These are phyloP conservation scores for rat (Rattus norvegicus) DNA, from an alignment of 2,113 vertebrate genomes.

Conservation along the genomic window DNA sequence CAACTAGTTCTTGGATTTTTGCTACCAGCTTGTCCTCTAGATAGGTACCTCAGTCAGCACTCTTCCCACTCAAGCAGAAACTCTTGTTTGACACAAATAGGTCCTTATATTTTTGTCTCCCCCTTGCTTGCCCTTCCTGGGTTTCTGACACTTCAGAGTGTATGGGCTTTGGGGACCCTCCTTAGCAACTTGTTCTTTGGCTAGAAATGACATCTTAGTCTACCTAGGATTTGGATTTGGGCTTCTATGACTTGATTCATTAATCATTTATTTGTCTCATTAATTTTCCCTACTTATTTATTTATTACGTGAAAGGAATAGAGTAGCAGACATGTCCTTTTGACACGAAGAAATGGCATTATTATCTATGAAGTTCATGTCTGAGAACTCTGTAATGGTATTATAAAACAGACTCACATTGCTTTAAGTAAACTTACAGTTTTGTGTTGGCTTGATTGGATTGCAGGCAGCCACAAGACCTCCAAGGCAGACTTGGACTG, in stretches of 20 bases:
- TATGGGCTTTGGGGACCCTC: not conserved
- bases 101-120: not conserved
- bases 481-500: not conserved
- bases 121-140: not conserved
- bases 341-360: not conserved
- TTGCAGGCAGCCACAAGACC: not conserved
- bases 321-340: not conserved
- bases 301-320: slow-evolving; percentile 21
- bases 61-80: not conserved
- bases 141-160: not conserved
- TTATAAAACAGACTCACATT: not conserved
- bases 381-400: not conserved
- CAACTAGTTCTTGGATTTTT: not conserved
- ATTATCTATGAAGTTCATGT: not conserved
- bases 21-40: not conserved
- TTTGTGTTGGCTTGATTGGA: not conserved
- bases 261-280: slow-evolving; percentile 20
- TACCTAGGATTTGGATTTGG: not conserved
- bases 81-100: not conserved
- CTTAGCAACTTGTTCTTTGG: not conserved
- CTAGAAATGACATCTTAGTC: not conserved
- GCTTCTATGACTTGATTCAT: not conserved
- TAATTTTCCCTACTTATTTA: not conserved
- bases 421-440: not conserved
- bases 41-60: not conserved